These are phyloP conservation scores for Ophioninae sp. DNA, from an alignment of 2,888 invertebrate species.

Conservation along the genomic window DNA sequence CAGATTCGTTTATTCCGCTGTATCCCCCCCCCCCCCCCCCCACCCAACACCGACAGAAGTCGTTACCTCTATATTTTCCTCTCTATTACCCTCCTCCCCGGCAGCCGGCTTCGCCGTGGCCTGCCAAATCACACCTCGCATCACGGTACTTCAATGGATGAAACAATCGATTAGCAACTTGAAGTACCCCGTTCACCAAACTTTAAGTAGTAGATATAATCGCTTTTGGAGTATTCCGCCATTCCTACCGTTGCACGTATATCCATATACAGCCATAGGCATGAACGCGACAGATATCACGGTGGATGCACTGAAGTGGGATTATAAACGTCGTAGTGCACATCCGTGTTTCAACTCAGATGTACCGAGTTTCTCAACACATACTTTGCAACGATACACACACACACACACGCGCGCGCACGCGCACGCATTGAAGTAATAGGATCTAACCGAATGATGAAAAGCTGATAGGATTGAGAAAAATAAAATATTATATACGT, in stretches of 20 bases:
- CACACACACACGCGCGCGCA: no score
- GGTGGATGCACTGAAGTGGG: slow-evolving; percentile 37
- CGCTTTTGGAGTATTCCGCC: slow-evolving; percentile 38
- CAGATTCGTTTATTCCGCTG: slow-evolving; percentile 42
- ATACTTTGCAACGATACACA: background rate
- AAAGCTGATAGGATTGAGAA: slow-evolving; percentile 29
- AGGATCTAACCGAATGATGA: slow-evolving; percentile 31
- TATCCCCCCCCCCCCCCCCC: background rate
- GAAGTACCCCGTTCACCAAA: slow-evolving; percentile 29
- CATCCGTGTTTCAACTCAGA: slow-evolving; percentile 41
- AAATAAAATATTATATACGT: slow-evolving; percentile 20
- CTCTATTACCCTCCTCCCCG: slow-evolving; percentile 28
- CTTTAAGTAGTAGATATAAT: slow-evolving; percentile 40
- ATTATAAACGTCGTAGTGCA: slow-evolving; percentile 38
- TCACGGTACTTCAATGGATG: slow-evolving; percentile 16
- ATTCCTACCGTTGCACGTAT: background rate
- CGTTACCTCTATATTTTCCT: slow-evolving; percentile 40
- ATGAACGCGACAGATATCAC: slow-evolving; percentile 14
- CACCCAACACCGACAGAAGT: slow-evolving; percentile 15
- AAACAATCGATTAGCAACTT: slow-evolving; percentile 45
- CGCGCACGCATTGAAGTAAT: slow-evolving; percentile 25
- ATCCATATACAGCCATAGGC: background rate
- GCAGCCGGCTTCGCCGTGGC: background rate
- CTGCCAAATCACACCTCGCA: background rate
- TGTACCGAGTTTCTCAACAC: slow-evolving; percentile 7